A percentile compares a stretch with the other conserved stretches of the same genome.
Conservation (phyloP, 2,797 vertebrate species). For the Cryptoblepharus egeriae region DNA sequence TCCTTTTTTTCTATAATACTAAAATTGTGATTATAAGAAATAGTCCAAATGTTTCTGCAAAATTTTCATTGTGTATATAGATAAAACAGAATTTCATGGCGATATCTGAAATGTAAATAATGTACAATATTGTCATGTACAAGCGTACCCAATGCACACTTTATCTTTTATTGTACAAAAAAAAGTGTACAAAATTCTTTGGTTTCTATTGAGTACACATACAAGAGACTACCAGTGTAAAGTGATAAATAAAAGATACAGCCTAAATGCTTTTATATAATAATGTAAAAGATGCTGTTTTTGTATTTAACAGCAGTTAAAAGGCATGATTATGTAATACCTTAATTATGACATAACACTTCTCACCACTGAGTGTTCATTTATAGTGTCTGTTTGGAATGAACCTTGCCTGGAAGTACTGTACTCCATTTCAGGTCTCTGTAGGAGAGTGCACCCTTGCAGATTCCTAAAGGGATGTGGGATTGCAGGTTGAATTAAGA, state of each 20-base stretch:
- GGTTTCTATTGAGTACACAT: slow-evolving; percentile 96
- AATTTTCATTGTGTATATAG: slow-evolving; percentile 99
- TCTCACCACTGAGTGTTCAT: slow-evolving; percentile 80
- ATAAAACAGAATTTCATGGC: slow-evolving; percentile 96
- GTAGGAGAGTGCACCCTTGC: slow-evolving; percentile 70
- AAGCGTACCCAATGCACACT: slow-evolving; percentile 99
- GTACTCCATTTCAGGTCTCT: slow-evolving; percentile 68
- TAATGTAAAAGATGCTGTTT: slow-evolving; percentile 87
- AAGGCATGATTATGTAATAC: slow-evolving; percentile 83
- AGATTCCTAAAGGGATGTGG: slow-evolving; percentile 70
- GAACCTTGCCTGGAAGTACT: slow-evolving; percentile 84
- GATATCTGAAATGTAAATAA: slow-evolving; percentile 98
- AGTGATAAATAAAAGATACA: slow-evolving; percentile 89
- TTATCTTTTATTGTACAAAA: slow-evolving; percentile 99
- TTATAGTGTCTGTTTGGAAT: slow-evolving; percentile 78
- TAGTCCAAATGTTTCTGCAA: slow-evolving; percentile 99
- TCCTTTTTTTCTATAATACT: slow-evolving; percentile 93
- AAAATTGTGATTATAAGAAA: slow-evolving; percentile 86
- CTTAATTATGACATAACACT: slow-evolving; percentile 78
- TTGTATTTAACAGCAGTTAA: slow-evolving; percentile 85
- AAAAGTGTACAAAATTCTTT: slow-evolving; percentile 96
- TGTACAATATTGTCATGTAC: slow-evolving; percentile 99
- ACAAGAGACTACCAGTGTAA: slow-evolving; percentile 88
- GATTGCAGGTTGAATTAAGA: slow-evolving; percentile 72
- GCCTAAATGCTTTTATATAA: slow-evolving; percentile 97